Conservation (phyloP, 2,113 vertebrate genomes). For the Xyliphius kryptos region DNA sequence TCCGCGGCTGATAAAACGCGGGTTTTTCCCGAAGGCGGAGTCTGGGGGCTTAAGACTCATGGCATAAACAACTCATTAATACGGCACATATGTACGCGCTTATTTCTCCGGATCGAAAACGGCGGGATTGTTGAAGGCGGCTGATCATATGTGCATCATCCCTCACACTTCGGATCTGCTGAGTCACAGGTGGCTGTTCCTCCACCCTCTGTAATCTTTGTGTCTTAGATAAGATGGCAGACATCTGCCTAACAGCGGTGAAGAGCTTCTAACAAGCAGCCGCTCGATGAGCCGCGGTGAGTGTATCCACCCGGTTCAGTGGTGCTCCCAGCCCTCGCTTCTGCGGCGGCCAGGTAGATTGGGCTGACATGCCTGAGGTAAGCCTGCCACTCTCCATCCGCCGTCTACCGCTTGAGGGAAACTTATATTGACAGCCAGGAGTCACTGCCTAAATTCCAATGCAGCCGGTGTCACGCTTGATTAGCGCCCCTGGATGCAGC, state of each 20-base stretch:
- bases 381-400: conserved; percentile 19
- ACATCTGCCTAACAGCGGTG: conserved; percentile 14
- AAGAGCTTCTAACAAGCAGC: conserved; percentile 14
- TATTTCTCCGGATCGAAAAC: not conserved
- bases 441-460: conserved; percentile 13
- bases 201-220: not conserved
- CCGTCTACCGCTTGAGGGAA: conserved; percentile 5
- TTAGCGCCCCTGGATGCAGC: conserved; percentile 6
- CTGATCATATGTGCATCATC: not conserved
- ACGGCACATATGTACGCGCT: not conserved
- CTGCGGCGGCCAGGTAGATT: conserved; percentile 8
- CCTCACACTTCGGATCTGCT: not conserved
- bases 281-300: conserved; percentile 18
- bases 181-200: too few relatives aligned
- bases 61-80: not conserved
- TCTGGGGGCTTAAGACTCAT: not conserved
- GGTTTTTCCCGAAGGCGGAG: conserved; percentile 1
- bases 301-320: conserved; percentile 1
- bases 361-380: conserved; percentile 10
- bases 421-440: conserved; percentile 16
- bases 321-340: conserved; percentile 7
- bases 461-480: conserved; percentile 18
- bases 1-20: conserved; percentile 21
- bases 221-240: conserved; percentile 5
- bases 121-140: conserved; percentile 6